Evolutionary conservation across 1,140 invertebrate genomes (phyloP).

Genomic region (Orchestia grillus): DNA sequence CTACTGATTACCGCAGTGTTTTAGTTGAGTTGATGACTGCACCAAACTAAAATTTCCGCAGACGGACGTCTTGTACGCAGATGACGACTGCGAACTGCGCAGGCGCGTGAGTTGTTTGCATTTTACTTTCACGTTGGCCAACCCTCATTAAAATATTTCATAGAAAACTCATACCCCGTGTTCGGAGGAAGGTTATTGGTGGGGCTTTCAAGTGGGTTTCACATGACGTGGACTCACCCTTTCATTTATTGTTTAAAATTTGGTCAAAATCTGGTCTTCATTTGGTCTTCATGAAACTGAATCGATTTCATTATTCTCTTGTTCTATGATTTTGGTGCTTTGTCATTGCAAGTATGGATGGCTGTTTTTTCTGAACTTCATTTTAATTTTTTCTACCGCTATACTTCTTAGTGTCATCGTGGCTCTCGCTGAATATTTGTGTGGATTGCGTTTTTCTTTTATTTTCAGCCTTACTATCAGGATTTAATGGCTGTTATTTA

Average conservation of each 20-base stretch:
- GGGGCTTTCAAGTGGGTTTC: no score
- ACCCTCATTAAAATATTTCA: neutral
- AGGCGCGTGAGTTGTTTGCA: conserved; percentile 31
- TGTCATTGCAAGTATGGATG: neutral
- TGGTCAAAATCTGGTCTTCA: neutral
- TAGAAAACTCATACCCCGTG: neutral
- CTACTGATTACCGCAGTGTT: neutral
- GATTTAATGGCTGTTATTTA: neutral
- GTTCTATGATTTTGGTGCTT: neutral
- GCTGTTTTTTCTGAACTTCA: neutral
- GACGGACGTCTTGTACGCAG: conserved; percentile 22
- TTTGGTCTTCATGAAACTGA: neutral
- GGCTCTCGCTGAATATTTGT: neutral
- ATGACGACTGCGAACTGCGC: conserved; percentile 4
- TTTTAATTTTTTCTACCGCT: neutral
- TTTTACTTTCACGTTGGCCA: neutral
- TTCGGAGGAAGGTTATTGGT: neutral
- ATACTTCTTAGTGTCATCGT: neutral
- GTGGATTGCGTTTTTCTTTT: neutral
- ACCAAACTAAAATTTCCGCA: conserved; percentile 17
- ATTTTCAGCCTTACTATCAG: neutral
- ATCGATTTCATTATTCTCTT: no score
- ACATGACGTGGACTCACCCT: no score
- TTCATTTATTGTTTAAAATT: neutral
- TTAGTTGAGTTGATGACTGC: conserved; percentile 4